phyloP scores from a whole-genome alignment of 2,113 vertebrate genomes.

The Perognathus longimembris region DNA sequence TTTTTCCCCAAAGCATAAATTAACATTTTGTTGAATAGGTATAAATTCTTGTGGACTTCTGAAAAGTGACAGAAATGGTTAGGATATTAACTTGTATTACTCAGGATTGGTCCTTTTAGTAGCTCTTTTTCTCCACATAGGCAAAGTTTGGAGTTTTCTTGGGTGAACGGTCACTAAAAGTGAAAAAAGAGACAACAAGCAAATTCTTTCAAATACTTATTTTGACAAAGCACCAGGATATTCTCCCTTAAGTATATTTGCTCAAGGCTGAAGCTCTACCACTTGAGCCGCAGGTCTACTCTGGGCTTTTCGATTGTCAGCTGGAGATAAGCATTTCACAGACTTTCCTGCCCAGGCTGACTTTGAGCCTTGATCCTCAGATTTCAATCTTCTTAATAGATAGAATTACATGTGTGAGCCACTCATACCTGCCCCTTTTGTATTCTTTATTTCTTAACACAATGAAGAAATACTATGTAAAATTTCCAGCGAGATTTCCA shows the following conservation, averaged over 20 bases:
- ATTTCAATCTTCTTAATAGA: too few relatives aligned
- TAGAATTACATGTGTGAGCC: too few relatives aligned
- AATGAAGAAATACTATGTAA: neutral
- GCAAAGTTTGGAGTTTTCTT: neutral
- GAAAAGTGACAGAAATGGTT: conserved; percentile 61
- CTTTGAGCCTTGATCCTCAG: too few relatives aligned
- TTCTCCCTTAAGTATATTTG: too few relatives aligned
- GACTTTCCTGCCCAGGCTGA: too few relatives aligned
- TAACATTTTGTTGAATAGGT: conserved; percentile 54
- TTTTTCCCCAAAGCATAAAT: conserved; percentile 70
- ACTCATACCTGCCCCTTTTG: neutral
- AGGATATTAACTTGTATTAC: conserved; percentile 2
- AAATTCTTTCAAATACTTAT: neutral
- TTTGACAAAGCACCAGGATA: too few relatives aligned
- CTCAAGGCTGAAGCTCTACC: too few relatives aligned
- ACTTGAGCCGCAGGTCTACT: too few relatives aligned
- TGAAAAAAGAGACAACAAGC: neutral
- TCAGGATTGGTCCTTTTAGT: neutral
- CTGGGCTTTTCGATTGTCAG: too few relatives aligned
- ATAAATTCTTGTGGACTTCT: conserved; percentile 59
- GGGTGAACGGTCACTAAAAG: neutral
- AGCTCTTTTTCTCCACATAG: neutral
- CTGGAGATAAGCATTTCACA: too few relatives aligned
- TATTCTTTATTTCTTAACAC: neutral
- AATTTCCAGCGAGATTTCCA: neutral